Evolutionary conservation across 2,797 vertebrate genomes (phyloP), one percentile per base, ranked within the genome.

Genomic region (Pangasius sanitwongsei): DNA sequence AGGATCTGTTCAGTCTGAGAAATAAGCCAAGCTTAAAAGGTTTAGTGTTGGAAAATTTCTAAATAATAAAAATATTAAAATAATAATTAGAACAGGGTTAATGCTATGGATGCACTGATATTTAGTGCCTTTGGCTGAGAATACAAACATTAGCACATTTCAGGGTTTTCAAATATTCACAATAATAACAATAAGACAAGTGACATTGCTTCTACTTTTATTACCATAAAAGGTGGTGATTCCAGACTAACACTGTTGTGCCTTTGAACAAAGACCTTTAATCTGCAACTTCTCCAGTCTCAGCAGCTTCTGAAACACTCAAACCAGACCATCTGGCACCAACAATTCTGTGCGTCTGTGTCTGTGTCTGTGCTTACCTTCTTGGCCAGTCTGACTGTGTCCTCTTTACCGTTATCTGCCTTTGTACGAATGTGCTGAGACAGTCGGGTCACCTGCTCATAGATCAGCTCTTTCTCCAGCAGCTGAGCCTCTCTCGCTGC

Each of bases 401-500:
- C 97, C 89, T 96, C 90, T 88, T 94, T 97, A 93, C 95, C 69
- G 0, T 92, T 93, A 70, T 97, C 95, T 0, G 89, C 94, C 91
- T 93, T 95, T 50, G 92, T 83, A 1, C 75, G 91, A 86, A 97
- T 94, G 63, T 95, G 95, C 83, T 97, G 94, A 0, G 94, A 95
- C 83, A 99, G 95, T 61, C 92, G 91, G 2, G 95, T 96, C 91
- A 98, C 93, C 61, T 97, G 97, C 83, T 98, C 95, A 0, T 94
- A 95, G 20, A 98, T 96, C 89, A 98, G 95, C 37, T 97, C 96
- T 67, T 94, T 98, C 91, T 98, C 97, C 94, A 97, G 92, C 88
- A 97, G 83, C 90, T 95, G 96, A 90, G 97, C 94, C 93, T 99
- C 97, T 41, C 96, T 95, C 88, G 97, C 95, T 4, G 94, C 92